Evolutionary conservation across 2,113 vertebrate species (phyloP), one percentile per base, ranked within the genome.

Genomic region (Pteronura brasiliensis): DNA sequence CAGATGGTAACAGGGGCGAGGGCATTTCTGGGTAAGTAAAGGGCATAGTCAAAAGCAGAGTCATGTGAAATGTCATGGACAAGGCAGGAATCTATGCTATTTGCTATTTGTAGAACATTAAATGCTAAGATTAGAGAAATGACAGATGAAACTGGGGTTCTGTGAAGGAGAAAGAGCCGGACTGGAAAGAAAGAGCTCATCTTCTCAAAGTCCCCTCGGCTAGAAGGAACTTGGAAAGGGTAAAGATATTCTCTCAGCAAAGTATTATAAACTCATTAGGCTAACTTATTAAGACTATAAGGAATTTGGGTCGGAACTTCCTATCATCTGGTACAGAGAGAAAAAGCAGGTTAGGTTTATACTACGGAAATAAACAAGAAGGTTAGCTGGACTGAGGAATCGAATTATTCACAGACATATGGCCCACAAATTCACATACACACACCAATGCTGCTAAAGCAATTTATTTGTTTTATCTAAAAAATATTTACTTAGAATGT

Each of bases 381-480:
- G 34, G 14, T 76, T 63, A 72, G 39, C 1, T 42, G 31, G 18
- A 90, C 13, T 82, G 55, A 95, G 88, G 10, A 61, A 31, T 27
- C 25, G 44, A 72, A 55, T 72, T 94, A 83, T 83, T 81, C 61
- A 65, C 52, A 88, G 61, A 90, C 10, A 90, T 44, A 77, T 4
- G 85, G 27, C 23, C 92, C 21, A 61, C 4, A 80, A 7, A 47
- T 57, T 88, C 23, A 72, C 7, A 69, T 17, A 34, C 27, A 79
- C 36, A 81, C 25, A 74, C 4, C 25, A 13, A 39, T 20, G 3
- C 18, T 61, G 25, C 2, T 74, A 92, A 15, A 90, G 17, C 34
- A 92, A 88, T 61, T 84, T 92, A 42, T 93, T 82, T 91, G 52
- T 47, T 47, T 67, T 82, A 80, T 25, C n/a, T 80, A 86, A 95